phyloP scores from a whole-genome alignment of 2,113 vertebrate species.

The Pseudopodoces humilis region DNA sequence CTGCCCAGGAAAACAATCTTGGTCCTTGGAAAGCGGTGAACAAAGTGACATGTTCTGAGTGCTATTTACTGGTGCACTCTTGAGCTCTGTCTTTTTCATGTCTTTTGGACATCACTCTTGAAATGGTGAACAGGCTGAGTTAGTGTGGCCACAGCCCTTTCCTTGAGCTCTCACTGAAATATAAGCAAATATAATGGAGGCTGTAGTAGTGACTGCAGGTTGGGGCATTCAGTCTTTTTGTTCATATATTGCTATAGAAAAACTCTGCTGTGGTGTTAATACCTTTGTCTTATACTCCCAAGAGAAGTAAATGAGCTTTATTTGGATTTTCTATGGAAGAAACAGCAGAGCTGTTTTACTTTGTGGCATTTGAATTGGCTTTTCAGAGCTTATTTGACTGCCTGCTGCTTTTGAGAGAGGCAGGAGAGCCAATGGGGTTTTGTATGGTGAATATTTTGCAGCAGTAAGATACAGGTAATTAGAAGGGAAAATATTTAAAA shows the following conservation, averaged over 20 bases:
- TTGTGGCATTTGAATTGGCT: constrained; percentile 65
- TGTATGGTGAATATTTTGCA: constrained; percentile 48
- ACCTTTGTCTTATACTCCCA: neutral
- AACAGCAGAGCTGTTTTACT: constrained; percentile 29
- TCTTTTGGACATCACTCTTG: neutral
- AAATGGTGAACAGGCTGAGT: neutral
- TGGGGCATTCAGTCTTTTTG: neutral
- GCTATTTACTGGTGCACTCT: neutral
- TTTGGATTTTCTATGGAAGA: constrained; percentile 24
- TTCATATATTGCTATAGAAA: neutral
- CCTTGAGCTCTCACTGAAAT: neutral
- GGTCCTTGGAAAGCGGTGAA: neutral
- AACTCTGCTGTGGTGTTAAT: neutral
- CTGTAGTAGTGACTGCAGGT: neutral
- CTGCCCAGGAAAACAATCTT: neutral
- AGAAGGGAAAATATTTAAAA: constrained; percentile 73
- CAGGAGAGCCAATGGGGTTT: constrained; percentile 54
- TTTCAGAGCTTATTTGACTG: constrained; percentile 49
- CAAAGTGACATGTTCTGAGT: neutral
- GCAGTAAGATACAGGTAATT: constrained; percentile 75
- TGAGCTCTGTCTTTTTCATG: neutral
- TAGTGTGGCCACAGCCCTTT: neutral
- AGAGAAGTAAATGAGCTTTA: constrained; percentile 39
- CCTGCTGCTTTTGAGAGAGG: constrained; percentile 55
- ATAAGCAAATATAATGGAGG: neutral